Evolutionary conservation across 2,888 invertebrate genomes (phyloP).

Genomic region (Cynaeus angustus): DNA sequence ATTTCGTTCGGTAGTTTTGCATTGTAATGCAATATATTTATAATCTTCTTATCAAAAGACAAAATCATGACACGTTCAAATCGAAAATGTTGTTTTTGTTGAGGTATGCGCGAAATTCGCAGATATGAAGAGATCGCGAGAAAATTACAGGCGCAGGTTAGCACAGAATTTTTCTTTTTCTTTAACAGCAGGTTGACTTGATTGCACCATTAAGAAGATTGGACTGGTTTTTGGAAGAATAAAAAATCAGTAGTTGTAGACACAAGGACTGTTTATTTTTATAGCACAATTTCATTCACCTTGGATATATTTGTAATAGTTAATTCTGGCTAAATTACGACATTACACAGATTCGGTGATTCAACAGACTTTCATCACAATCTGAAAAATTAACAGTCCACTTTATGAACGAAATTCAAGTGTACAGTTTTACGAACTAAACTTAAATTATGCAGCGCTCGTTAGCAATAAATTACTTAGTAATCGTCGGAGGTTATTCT

Average conservation of each 20-base stretch:
- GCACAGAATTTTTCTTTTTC: constrained; percentile 16
- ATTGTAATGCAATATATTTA: constrained; percentile 15
- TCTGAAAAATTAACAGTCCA: not conserved
- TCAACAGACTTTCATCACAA: constrained; percentile 30
- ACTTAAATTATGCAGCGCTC: too few species aligned
- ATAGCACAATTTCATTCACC: constrained; percentile 10
- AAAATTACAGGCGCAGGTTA: constrained; percentile 4
- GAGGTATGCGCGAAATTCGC: constrained; percentile 1
- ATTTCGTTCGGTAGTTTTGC: constrained; percentile 12
- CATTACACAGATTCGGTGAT: constrained; percentile 7
- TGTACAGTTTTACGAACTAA: too few species aligned
- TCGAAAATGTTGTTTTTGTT: constrained; percentile 4
- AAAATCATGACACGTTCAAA: constrained; percentile 11
- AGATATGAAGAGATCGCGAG: not conserved
- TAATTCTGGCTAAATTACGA: constrained; percentile 10
- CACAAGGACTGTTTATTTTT: constrained; percentile 19
- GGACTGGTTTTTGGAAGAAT: constrained; percentile 34
- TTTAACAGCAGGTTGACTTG: constrained; percentile 7
- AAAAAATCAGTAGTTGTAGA: constrained; percentile 15
- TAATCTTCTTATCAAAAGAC: constrained; percentile 1
- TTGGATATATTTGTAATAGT: constrained; percentile 4
- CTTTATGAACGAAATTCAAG: too few species aligned
- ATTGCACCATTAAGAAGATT: constrained; percentile 43
- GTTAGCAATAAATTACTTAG: too few species aligned
- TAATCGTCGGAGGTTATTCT: too few species aligned